Evolutionary conservation across 1,140 invertebrate genomes (phyloP), one percentile per base, ranked within the genome.

Genomic region (Apocrypta bakeri): DNA sequence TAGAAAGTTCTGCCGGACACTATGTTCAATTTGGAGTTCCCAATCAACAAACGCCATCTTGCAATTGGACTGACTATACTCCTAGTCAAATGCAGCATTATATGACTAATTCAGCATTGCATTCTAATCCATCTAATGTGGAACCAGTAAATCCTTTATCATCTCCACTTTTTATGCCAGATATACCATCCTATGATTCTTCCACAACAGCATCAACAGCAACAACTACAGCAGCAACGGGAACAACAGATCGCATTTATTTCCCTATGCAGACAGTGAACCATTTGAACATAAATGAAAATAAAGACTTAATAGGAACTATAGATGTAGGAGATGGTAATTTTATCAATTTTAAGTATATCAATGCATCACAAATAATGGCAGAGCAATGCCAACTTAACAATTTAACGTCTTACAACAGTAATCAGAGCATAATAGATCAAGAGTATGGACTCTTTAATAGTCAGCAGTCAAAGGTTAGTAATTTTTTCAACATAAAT

Each of bases 1-100:
- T 93, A 42, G 93, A 94, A 84, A 93, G 88, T 88, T 91, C 92
- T 29, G 93, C 93, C 77, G 94, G 93, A 33, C 93, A 93, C 85
- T 95, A 94, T 84, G 92, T 93, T 21, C 93, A 93, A 42, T 92
- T 94, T 74, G 93, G 93, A 21, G 91, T 93, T 78, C 89, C 92
- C 27, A 89, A 91, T 31, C 91, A 90, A 79, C 90, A 91, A 84
- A 64, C 88, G 7, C 84, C 87, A 3, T 83, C 91, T 25, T 88
- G 86, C 75, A 89, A 85, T 78, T 92, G 92, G 92, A 84, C 88
- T 8, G 89, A 92, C 64, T 92, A 91, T 69, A 33, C 87, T 21
- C 82, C 79, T 33, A 85, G 85, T 56, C 89, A 88, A 82, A 78
- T 88, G 24, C 89, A 86, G 56, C 88, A 88, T 76, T 90, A 87